Base-by-base conservation (phyloP, 2,797 vertebrate genomes). In the Crotalus adamanteus region DNA sequence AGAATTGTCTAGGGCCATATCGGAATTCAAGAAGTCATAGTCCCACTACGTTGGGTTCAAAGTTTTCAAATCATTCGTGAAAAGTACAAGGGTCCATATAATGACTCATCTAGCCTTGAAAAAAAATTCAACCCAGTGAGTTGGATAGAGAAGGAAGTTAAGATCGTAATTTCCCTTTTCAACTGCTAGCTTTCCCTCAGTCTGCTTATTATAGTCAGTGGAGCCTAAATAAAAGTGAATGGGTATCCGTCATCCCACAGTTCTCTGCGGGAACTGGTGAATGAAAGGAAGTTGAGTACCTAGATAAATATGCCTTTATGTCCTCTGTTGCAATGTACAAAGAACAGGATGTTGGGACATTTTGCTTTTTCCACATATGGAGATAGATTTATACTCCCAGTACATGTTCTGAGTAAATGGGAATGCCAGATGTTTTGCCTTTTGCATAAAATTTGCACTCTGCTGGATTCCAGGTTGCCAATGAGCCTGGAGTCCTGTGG, bases 361-460 rank as follows among this genome's bases (percentile, higher is more conserved):
- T 61, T 8, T 4, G 65, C 59, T 47, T 96, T 57, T 86, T 93
- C 92, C 59, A 88, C 91, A 25, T 6, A 12, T 83, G 94, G 94
- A 93, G 90, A 59, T 59, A 1, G 47, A 90, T 92, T 97, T 96
- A 86, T 95, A 61, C 86, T 95, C 88, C 65, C 63, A 69, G 92
- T 47, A 91, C 78, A 86, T 63, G 93, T 87, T 53, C 88, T 93
- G 94, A 26, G 56, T 95, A 95, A 47, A 97, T 93, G 95, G 96
- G 91, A 90, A 88, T 69, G 78, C 94, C 97, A 97, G 96, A 97
- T 97, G 97, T 97, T 95, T 83, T 96, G 94, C 91, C 83, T 92
- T 89, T 93, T 90, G 92, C 90, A 95, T 91, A 93, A 93, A 93
- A 91, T 94, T 95, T 96, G 93, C 69, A 88, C 95, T 94, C 94